Evolutionary conservation across 2,113 vertebrate species (phyloP), one percentile per base, ranked within the genome.

Genomic region (Hippocampus comes): DNA sequence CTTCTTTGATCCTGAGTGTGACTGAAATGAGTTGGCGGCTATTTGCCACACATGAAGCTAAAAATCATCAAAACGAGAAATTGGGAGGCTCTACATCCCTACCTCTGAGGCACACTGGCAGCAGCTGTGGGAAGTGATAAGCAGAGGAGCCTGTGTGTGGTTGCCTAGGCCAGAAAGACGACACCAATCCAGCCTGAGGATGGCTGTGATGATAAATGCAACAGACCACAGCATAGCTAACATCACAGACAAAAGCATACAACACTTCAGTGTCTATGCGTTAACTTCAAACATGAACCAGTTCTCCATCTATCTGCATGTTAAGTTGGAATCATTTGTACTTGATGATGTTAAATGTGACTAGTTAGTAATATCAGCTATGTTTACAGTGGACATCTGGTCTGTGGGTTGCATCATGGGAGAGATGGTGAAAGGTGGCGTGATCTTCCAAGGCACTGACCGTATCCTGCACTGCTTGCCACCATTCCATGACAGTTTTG

Each of bases 341-440:
- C 17, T 63, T 57, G 43, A n/a, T 72, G n/a, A n/a, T 72, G n/a
- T 68, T n/a, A 1, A 38, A 41, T 68, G 46, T 55, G 4, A 51
- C 30, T 30, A 21, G 20, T 71, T 67, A 49, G 78, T 70, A 76
- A 59, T 78, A 55, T 69, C 10, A 67, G 92, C 82, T 95, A 91
- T 95, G 87, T 92, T 95, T 93, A 92, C 95, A 98, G 97, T 98
- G 94, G 97, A 98, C 94, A 98, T 98, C 94, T 98, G 97, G 97
- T 98, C 97, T 90, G 96, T 98, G 89, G 97, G 97, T 86, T 98
- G 97, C 92, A 98, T 98, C 94, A 98, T 98, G 97, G 97, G 97
- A 89, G 97, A 98, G 92, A 97, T 98, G 97, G 95, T 98, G 89
- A 98, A 97, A 93, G 97, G 96, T 92, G 93, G 95, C 91, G 97